Evolutionary conservation across 1,140 invertebrate genomes (phyloP).

Genomic region (Drosophila nikananu): DNA sequence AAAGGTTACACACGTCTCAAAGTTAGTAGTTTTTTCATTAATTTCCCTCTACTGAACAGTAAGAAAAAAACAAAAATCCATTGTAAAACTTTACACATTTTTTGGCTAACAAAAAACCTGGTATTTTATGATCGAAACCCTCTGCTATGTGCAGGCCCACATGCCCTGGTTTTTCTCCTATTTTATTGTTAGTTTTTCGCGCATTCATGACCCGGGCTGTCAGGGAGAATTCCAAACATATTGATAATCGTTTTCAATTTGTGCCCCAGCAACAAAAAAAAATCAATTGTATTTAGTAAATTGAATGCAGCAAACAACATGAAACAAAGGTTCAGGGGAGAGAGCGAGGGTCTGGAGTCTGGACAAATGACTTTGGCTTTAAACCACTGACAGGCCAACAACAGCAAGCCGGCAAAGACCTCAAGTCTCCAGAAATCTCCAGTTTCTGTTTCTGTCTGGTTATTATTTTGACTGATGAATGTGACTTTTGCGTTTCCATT

Average conservation of each 20-base stretch:
- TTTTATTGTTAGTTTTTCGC: constrained; percentile 73
- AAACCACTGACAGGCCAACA: constrained; percentile 37
- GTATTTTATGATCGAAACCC: constrained; percentile 18
- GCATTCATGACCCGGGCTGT: constrained; percentile 53
- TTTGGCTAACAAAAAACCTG: neutral
- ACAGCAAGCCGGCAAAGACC: constrained; percentile 24
- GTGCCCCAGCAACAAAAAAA: constrained; percentile 12
- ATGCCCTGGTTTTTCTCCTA: constrained; percentile 20
- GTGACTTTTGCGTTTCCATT: constrained; percentile 49
- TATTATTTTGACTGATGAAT: constrained; percentile 58
- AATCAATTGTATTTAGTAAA: constrained; percentile 75
- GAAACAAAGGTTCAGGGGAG: neutral
- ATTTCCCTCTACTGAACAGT: neutral
- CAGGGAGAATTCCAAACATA: constrained; percentile 56
- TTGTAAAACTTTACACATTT: neutral
- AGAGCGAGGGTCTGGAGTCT: neutral
- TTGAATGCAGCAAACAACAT: constrained; percentile 57
- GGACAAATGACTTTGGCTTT: constrained; percentile 49
- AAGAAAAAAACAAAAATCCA: neutral
- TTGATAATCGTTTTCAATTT: constrained; percentile 81
- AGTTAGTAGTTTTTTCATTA: neutral
- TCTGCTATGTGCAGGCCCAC: neutral
- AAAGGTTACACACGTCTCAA: neutral
- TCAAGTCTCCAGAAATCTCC: constrained; percentile 19
- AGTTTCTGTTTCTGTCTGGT: constrained; percentile 39